Evolutionary conservation across 2,888 invertebrate species (phyloP).

Genomic region (Drosophila kuntzei): DNA sequence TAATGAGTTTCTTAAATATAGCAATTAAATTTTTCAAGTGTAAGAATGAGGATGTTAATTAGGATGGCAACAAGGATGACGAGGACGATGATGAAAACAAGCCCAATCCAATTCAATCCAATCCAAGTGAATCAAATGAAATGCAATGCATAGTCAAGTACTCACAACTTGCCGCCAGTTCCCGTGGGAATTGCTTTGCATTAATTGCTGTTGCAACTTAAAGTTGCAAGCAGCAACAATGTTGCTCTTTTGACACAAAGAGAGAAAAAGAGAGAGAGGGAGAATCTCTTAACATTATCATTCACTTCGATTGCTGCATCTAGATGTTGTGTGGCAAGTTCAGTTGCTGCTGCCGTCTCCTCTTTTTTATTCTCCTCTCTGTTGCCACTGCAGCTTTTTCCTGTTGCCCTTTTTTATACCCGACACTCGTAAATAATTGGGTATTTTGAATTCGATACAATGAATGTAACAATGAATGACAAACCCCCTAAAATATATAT

Average conservation of each 20-base stretch:
- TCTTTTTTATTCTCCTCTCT: background rate
- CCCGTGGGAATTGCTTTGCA: constrained; percentile 14
- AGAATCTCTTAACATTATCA: constrained; percentile 31
- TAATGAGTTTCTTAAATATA: too few relatives aligned
- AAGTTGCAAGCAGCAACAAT: constrained; percentile 26
- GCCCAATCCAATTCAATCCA: constrained; percentile 6
- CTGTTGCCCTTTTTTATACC: constrained; percentile 17
- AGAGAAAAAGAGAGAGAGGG: background rate
- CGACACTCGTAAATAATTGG: background rate
- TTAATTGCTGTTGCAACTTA: constrained; percentile 50
- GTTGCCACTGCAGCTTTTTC: constrained; percentile 21
- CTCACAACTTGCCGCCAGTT: constrained; percentile 13
- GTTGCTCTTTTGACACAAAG: background rate
- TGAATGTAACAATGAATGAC: too few relatives aligned
- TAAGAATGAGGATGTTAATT: constrained; percentile 7
- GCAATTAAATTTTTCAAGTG: background rate
- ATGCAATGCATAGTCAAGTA: constrained; percentile 42
- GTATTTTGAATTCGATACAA: background rate
- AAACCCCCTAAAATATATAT: too few relatives aligned
- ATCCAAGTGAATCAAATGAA: constrained; percentile 39
- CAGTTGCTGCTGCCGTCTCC: constrained; percentile 1
- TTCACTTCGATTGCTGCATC: constrained; percentile 31
- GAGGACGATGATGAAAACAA: constrained; percentile 38
- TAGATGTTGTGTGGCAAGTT: constrained; percentile 39
- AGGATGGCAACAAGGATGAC: constrained; percentile 12